phyloP scores from a whole-genome alignment of 2,797 vertebrate species.

The Echeneis naucrates region DNA sequence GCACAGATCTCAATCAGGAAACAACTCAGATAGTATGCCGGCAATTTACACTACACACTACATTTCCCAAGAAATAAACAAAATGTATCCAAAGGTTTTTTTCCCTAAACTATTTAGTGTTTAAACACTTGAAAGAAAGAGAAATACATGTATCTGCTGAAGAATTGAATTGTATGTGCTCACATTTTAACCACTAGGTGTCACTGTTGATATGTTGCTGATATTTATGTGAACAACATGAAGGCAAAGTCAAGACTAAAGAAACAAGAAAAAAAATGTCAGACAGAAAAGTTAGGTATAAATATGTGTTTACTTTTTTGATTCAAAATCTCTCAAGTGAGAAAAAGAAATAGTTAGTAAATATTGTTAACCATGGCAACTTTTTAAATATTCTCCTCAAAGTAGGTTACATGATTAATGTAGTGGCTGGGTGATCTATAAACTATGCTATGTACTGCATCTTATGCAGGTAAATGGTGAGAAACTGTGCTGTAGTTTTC shows the following conservation, averaged over 20 bases:
- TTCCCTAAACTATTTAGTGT: background rate
- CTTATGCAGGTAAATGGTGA: conserved; percentile 1
- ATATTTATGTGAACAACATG: background rate
- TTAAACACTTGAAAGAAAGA: background rate
- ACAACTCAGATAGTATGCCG: conserved; percentile 91
- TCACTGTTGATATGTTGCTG: conserved; percentile 23
- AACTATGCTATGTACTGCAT: conserved; percentile 15
- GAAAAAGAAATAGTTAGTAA: background rate
- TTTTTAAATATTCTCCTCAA: background rate
- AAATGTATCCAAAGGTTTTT: background rate
- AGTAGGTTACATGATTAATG: conserved; percentile 11
- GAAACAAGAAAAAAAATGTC: background rate
- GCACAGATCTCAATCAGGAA: conserved; percentile 88
- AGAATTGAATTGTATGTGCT: background rate
- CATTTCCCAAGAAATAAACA: background rate
- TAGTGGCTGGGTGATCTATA: conserved; percentile 25
- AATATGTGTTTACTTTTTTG: background rate
- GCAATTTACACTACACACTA: too few species aligned
- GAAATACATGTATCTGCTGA: too few species aligned
- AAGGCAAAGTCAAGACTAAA: background rate
- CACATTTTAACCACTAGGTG: conserved; percentile 51
- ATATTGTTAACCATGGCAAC: conserved; percentile 5
- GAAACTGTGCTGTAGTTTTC: background rate
- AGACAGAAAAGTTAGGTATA: background rate
- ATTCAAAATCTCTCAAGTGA: background rate